A percentile compares a stretch with the other conserved stretches of the same genome.
Conservation (phyloP, 92 coral and sea anemone genomes). For the Montipora capitata region DNA sequence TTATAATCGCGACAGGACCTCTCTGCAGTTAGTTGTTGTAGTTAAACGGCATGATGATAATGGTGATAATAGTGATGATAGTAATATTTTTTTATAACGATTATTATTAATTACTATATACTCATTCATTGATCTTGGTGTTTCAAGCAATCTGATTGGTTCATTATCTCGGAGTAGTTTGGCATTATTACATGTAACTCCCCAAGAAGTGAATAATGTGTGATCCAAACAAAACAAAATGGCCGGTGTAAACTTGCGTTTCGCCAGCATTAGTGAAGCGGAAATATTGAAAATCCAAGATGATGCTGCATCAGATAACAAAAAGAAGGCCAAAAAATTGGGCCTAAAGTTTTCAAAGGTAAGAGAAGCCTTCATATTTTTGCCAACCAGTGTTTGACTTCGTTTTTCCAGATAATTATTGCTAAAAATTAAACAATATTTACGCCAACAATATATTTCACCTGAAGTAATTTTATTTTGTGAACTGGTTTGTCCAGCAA, state of each 20-base stretch:
- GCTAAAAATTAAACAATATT: conserved; percentile 22
- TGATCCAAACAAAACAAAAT: not conserved
- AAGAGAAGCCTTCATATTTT: not conserved
- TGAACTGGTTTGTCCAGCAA: not conserved
- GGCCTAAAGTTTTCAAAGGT: not conserved
- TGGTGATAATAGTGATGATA: no score
- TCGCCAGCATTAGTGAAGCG: conserved; percentile 10
- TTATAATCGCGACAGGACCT: no score
- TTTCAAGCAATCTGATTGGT: conserved; percentile 8
- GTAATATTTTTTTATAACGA: no score
- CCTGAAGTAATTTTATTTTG: not conserved
- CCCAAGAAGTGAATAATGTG: not conserved
- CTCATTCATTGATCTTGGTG: not conserved
- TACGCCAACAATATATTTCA: not conserved
- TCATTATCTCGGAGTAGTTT: not conserved
- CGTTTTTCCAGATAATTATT: not conserved
- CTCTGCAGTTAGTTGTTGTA: no score
- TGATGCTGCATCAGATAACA: no score
- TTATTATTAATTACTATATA: not conserved
- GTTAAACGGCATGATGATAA: no score
- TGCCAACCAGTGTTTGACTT: conserved; percentile 5
- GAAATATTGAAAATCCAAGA: not conserved
- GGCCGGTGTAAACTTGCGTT: not conserved
- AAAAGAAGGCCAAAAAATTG: no score
- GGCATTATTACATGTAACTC: not conserved